Evolutionary conservation across 2,113 vertebrate genomes (phyloP).

Genomic region (Nibea albiflora): DNA sequence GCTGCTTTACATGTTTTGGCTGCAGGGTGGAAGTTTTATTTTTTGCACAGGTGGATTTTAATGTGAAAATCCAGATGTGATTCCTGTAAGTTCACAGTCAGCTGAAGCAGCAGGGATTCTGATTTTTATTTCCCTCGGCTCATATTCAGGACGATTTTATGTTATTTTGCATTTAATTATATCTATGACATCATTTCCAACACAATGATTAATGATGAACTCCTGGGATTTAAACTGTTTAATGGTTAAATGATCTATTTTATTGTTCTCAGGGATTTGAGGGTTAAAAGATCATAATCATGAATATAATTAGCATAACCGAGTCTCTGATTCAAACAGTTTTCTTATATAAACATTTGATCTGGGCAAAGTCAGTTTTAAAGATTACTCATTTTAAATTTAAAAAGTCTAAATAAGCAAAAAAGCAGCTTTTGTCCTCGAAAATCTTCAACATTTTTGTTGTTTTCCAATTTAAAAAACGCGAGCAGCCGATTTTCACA

Average conservation of each 20-base stretch:
- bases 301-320: background rate
- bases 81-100: background rate
- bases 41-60: background rate
- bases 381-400: background rate
- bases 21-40: constrained; percentile 11
- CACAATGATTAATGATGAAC: background rate
- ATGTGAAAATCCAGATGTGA: background rate
- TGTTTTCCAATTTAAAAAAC: constrained; percentile 12
- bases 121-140: background rate
- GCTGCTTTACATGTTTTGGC: background rate
- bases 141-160: background rate
- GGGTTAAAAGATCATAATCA: background rate
- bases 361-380: background rate
- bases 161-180: background rate
- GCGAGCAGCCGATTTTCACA: background rate
- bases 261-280: background rate
- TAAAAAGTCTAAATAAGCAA: background rate
- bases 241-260: background rate
- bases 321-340: background rate
- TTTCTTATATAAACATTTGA: background rate
- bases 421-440: background rate
- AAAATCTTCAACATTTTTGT: background rate
- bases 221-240: background rate
- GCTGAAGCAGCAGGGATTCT: background rate
- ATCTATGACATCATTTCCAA: background rate